Evolutionary conservation across 2,888 invertebrate species (phyloP), one percentile per base, ranked within the genome.

Genomic region (Drosophila longiperda): DNA sequence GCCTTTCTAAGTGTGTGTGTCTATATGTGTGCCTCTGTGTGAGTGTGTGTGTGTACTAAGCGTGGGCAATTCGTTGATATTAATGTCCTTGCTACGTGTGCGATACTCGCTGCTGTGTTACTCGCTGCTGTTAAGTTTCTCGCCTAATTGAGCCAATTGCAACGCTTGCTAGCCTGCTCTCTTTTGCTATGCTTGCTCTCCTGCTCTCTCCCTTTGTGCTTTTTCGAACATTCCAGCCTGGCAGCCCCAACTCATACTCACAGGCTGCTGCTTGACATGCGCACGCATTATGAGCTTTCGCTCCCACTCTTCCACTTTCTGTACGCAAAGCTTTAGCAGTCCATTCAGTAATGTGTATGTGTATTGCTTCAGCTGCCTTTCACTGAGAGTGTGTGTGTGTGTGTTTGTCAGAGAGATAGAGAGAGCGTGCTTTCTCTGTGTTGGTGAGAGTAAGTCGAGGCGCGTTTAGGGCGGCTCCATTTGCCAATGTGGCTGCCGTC

Each of bases 401-500:
- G 8, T 8, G 36, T 0, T 29, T 29, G 29, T 29, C 29, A 29
- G 42, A 0, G 45, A 15, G n/a, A 17, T 38, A 4, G 26, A 11
- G 26, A 32, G 36, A 1, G 40, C n/a, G 32, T 8, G 63, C 29
- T 29, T 15, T 40, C 42, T 32, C 57, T n/a, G 7, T 61, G 33
- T 34, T 38, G 36, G 26, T 8, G 54, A 38, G 54, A 38, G 58
- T 34, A 45, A 52, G 50, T 60, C 58, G 53, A 48, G 45, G 50
- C 61, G 50, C 59, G 65, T 80, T 66, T 75, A 75, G 82, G 83
- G 82, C 82, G 83, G 82, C 83, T 83, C 83, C 83, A 73, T 71
- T 74, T 66, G 66, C 49, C 55, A 59, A 59, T 54, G 45, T 8
- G 4, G 45, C 23, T 45, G 26, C 60, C 75, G 81, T 73, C 66